phyloP scores from a whole-genome alignment of 2,797 vertebrate species.

The Artibeus lituratus region DNA sequence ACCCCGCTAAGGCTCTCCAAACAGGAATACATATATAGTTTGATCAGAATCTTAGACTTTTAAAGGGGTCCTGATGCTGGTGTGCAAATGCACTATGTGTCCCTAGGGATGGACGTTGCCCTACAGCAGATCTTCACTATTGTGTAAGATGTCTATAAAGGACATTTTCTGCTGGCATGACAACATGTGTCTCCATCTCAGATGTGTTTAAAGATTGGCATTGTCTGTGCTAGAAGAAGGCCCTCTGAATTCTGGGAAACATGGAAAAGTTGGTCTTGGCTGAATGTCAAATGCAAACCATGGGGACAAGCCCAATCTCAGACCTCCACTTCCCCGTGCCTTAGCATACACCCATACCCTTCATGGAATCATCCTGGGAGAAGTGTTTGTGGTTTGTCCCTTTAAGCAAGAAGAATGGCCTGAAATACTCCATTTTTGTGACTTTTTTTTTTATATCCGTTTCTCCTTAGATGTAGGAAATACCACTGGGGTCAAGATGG shows the following conservation, averaged over 20 bases:
- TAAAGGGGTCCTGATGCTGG: neutral
- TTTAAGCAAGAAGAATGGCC: neutral
- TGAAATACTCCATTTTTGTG: neutral
- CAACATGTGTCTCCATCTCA: neutral
- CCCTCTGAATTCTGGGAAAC: neutral
- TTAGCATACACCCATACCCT: neutral
- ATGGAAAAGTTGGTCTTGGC: neutral
- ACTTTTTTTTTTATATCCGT: neutral
- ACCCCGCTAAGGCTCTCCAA: neutral
- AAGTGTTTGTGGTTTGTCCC: neutral
- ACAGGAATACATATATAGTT: neutral
- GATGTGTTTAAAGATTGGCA: neutral
- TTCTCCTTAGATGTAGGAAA: neutral
- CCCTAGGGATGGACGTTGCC: neutral
- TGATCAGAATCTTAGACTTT: neutral
- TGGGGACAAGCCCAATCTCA: neutral
- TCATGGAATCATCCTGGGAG: neutral
- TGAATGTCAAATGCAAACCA: neutral
- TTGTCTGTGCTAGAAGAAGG: neutral
- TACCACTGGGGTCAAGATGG: neutral
- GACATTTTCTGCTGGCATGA: neutral
- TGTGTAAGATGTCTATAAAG: neutral
- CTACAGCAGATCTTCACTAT: no score
- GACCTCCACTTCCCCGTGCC: fast-evolving
- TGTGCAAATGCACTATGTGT: neutral